Conservation (phyloP, 2,113 vertebrate genomes). For the Elephantulus edwardii region DNA sequence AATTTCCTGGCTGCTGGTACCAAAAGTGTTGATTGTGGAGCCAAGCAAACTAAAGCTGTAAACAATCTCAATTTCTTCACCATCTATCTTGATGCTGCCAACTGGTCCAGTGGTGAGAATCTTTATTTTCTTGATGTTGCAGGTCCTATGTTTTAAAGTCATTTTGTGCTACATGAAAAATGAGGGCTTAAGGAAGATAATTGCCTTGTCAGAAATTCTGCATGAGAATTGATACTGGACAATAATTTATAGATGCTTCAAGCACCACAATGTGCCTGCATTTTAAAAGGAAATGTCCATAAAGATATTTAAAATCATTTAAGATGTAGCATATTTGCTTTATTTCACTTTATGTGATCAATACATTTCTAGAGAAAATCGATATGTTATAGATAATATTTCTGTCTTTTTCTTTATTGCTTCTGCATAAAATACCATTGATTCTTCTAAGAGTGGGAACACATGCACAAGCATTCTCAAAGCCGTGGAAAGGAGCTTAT, state of each 20-base stretch:
- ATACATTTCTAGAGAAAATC: not conserved
- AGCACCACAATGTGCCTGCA: not conserved
- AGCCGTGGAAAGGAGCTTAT: not conserved
- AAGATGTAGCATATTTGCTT: not conserved
- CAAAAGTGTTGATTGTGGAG: no score
- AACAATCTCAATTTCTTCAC: no score
- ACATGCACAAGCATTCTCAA: not conserved
- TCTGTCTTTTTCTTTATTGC: not conserved
- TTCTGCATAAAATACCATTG: not conserved
- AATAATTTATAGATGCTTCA: not conserved
- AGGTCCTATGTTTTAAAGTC: not conserved
- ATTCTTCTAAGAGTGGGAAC: not conserved
- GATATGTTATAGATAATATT: not conserved
- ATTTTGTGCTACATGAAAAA: not conserved
- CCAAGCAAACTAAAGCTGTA: no score
- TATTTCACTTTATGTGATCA: not conserved
- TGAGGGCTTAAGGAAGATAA: not conserved
- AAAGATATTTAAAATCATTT: not conserved
- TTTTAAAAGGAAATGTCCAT: not conserved
- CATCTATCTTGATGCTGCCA: no score
- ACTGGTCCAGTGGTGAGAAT: no score
- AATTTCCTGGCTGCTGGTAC: no score
- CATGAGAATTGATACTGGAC: accelerated
- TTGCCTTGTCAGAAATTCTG: not conserved
- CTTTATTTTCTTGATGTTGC: no score